Base-by-base conservation (phyloP, 2,113 vertebrate genomes). In the Nesoenas mayeri region DNA sequence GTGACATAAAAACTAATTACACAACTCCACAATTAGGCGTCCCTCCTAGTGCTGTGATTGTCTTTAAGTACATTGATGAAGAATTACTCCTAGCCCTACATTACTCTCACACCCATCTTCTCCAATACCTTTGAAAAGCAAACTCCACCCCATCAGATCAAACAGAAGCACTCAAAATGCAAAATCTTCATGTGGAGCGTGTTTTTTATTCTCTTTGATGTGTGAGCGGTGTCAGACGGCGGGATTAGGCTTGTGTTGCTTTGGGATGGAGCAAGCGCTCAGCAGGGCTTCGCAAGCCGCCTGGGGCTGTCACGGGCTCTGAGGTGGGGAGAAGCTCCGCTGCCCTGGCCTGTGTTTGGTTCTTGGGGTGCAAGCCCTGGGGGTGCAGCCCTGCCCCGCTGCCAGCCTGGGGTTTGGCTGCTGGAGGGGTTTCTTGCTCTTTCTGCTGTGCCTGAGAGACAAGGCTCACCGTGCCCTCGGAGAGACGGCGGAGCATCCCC, bases 1-100 rank as follows among this genome's bases (percentile, higher is more conserved):
- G 91, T 88, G 95, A 97, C 94, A 97, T 94, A 95, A 96, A 97
- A 97, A 97, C 91, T 97, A 97, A 98, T 96, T 97, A 94, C 90
- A 90, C 86, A 95, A 94, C 95, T 96, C 95, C 96, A 97, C 95
- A 97, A 96, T 96, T 98, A 97, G 91, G 79, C 75, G 89, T 95
- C 92, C 96, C 79, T 97, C 84, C 95, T 88, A 97, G 88, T 58
- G 80, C 88, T 95, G 83, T 82, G 91, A 96, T 96, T 97, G 88
- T 82, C 91, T 95, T 97, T 96, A 97, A 96, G 92, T 92, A 94
- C 65, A 79, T 58, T 93, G 81, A 91, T 93, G 90, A 96, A 97
- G 97, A 97, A 95, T 89, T 84, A 95, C 80, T 81, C 50, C 64
- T 66, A 85, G 47, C 50, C 80, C 80, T 53, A 81, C 92, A 92